These are phyloP conservation scores for Ceratosolen solmsi DNA, from an alignment of 1,140 invertebrate genomes.

Conservation along the genomic window DNA sequence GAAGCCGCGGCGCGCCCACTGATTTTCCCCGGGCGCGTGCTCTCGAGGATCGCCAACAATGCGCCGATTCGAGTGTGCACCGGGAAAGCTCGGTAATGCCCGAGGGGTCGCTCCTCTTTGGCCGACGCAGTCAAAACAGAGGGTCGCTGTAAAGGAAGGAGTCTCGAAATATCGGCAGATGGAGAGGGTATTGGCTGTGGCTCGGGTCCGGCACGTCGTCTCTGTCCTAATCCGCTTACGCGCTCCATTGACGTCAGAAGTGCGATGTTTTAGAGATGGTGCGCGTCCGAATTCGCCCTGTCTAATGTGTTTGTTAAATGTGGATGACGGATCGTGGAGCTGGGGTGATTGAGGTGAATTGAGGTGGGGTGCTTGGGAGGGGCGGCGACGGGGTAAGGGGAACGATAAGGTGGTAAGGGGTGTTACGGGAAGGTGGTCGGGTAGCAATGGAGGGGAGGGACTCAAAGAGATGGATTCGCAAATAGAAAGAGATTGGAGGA, in stretches of 20 bases:
- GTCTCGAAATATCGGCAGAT: conserved; percentile 63
- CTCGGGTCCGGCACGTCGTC: conserved; percentile 55
- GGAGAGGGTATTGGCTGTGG: conserved; percentile 30
- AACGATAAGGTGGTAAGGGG: no score
- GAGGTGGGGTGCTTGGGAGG: conserved; percentile 43
- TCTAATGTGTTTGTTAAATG: conserved; percentile 68
- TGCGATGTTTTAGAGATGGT: conserved; percentile 71
- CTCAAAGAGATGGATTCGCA: no score
- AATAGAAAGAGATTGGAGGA: conserved; percentile 18
- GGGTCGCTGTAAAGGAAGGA: conserved; percentile 25
- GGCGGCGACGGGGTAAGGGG: neutral
- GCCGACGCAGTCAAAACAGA: conserved; percentile 10
- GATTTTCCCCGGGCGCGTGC: no score
- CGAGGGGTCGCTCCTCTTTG: neutral
- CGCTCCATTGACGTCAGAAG: conserved; percentile 73
- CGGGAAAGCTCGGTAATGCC: no score
- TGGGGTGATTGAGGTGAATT: neutral
- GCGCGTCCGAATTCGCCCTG: conserved; percentile 45
- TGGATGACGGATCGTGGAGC: conserved; percentile 37
- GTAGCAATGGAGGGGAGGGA: no score
- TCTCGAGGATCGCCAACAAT: no score
- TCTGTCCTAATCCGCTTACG: conserved; percentile 73
- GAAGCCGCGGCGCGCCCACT: no score
- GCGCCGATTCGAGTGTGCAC: no score
- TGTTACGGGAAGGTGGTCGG: no score